Base-by-base conservation (phyloP, 2,113 vertebrate genomes). In the Proteles cristata region DNA sequence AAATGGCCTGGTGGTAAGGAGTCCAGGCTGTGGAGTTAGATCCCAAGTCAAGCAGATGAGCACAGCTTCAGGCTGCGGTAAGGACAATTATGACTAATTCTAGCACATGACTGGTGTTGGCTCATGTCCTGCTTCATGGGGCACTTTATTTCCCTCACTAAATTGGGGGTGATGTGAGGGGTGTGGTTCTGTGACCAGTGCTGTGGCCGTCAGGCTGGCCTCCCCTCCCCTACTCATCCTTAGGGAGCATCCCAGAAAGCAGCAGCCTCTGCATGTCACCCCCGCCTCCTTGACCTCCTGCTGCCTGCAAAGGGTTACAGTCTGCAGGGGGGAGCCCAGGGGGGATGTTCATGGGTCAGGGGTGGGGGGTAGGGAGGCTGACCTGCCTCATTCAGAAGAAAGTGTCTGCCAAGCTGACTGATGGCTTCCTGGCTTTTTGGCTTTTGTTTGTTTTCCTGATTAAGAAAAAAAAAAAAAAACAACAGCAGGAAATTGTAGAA, bases 81-180 rank as follows among this genome's bases (percentile, higher is more conserved):
- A 48, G 16, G 16, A 43, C 7, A 1, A 39, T 86, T 68, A 11
- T 23, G 11, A 0, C 4, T 1, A 8, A 66, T 39, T 55, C 50
- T 31, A 11, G 6, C 28, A 26, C 12, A 11, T 43, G 73, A 12
- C 2, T 0, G 2, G 4, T 0, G 2, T 0, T 11, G 16, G 16
- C 11, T 3, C 55, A 10, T 55, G 39, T 53, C 53, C 84, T 43
- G 7, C 50, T 10, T 19, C 11, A 2, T 9, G 17, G 12, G 48
- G 39, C 61, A 15, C 16, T n/a, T 45, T 14, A 16, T 5, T 35
- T 26, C 88, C 50, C 9, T 63, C 11, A 15, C 10, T 28, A 16
- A 53, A 9, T 0, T 4, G n/a, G 11, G 50, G 21, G 7, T 25
- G 31, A 31, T 48, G 2, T 5, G 31, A 28, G 66, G 50, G 1